A percentile compares a stretch with the other conserved stretches of the same genome.
phyloP scores from a whole-genome alignment of 2,888 invertebrate species.

The Helicoverpa assulta region DNA sequence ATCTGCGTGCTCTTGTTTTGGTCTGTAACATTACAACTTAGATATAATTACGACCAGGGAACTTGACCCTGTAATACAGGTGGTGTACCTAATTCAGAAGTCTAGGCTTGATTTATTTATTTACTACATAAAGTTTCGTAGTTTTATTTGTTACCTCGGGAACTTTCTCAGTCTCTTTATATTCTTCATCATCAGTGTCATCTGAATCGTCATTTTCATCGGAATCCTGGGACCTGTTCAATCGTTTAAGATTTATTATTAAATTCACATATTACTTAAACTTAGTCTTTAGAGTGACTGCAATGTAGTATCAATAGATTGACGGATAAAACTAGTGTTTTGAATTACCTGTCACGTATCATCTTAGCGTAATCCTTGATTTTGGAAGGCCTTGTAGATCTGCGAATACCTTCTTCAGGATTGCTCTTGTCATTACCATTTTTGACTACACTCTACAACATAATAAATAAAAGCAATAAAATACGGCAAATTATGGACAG shows the following conservation, averaged over 20 bases:
- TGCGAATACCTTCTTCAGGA: constrained; percentile 80
- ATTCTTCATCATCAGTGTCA: constrained; percentile 70
- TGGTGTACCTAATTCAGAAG: no score
- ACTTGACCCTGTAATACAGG: not conserved
- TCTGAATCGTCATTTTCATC: constrained; percentile 73
- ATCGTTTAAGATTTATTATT: not conserved
- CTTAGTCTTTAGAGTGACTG: no score
- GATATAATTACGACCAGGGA: not conserved
- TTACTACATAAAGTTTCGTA: not conserved
- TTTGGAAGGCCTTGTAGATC: constrained; percentile 87
- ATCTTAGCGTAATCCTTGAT: constrained; percentile 90
- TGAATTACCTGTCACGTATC: constrained; percentile 83
- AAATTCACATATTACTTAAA: no score
- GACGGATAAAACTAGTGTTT: not conserved
- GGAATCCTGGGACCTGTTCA: constrained; percentile 63
- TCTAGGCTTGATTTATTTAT: no score
- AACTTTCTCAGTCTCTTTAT: constrained; percentile 67
- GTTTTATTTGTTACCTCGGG: constrained; percentile 65
- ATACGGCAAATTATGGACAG: no score
- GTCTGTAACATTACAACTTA: constrained; percentile 43
- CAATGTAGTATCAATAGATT: not conserved
- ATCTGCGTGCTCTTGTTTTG: constrained; percentile 54
- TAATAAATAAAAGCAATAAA: not conserved
- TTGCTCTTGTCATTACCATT: constrained; percentile 75
- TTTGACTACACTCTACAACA: constrained; percentile 75